These are phyloP conservation scores for Eulemur rufifrons DNA, from an alignment of 2,113 vertebrate genomes.

Conservation along the genomic window DNA sequence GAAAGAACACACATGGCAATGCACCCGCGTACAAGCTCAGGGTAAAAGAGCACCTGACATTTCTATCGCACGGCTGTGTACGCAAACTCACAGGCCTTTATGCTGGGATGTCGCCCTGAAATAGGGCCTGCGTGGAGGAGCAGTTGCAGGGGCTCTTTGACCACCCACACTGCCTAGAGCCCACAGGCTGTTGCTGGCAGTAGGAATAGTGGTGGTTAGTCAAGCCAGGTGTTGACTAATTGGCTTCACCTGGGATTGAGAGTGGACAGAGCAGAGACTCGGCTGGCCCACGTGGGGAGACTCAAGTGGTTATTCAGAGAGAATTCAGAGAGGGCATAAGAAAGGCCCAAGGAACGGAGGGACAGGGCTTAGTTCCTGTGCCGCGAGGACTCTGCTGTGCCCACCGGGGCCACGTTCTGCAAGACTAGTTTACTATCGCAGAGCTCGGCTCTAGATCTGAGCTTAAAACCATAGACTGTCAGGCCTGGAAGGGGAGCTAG, in stretches of 20 bases:
- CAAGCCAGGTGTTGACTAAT: too few relatives aligned
- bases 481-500: neutral
- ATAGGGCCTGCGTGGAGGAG: too few relatives aligned
- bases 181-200: neutral
- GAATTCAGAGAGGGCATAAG: neutral
- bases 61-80: neutral
- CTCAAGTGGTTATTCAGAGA: neutral
- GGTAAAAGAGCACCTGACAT: neutral
- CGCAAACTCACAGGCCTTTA: neutral
- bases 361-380: neutral
- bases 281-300: accelerated
- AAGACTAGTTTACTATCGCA: neutral
- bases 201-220: neutral
- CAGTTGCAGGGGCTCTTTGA: neutral
- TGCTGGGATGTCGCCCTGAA: accelerated
- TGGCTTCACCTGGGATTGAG: neutral
- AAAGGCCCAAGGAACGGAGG: neutral
- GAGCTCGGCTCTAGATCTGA: neutral
- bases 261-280: neutral
- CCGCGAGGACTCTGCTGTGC: neutral
- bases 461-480: neutral
- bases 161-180: neutral
- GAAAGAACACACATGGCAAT: neutral
- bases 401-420: accelerated
- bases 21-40: accelerated